phyloP scores from a whole-genome alignment of 2,888 invertebrate genomes.

The Ectemnius cavifrons region DNA sequence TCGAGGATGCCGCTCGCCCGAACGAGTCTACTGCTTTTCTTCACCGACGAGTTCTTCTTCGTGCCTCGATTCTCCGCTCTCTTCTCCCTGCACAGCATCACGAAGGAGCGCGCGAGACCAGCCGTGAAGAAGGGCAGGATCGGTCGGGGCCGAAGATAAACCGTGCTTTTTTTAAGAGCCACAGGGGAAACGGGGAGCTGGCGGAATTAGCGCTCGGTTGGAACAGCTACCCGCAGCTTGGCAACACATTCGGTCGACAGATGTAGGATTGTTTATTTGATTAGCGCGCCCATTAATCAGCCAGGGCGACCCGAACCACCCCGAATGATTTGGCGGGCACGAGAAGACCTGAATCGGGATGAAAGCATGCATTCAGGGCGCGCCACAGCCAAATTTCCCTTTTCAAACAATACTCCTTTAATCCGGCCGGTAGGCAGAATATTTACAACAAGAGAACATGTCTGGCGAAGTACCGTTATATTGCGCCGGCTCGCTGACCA shows the following conservation, averaged over 20 bases:
- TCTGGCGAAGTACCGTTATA: background rate
- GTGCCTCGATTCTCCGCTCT: conserved; percentile 21
- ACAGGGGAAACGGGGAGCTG: background rate
- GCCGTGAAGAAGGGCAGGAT: conserved; percentile 31
- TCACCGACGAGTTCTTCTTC: conserved; percentile 53
- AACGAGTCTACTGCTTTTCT: conserved; percentile 15
- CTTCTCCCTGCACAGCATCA: conserved; percentile 30
- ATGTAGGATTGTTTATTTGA: conserved; percentile 74
- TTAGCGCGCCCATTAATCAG: conserved; percentile 70
- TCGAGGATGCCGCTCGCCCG: too few relatives aligned
- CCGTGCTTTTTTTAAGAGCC: conserved; percentile 41
- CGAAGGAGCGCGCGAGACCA: conserved; percentile 22
- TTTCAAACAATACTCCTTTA: too few relatives aligned
- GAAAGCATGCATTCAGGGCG: too few relatives aligned
- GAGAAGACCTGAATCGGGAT: too few relatives aligned
- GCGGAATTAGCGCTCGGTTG: conserved; percentile 4
- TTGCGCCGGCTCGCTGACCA: background rate
- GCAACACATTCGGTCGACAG: conserved; percentile 71
- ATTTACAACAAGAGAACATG: background rate
- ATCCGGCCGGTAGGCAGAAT: too few relatives aligned
- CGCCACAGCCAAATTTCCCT: too few relatives aligned
- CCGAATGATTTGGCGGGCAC: conserved; percentile 14
- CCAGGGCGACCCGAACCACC: conserved; percentile 33
- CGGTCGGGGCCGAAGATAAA: conserved; percentile 38
- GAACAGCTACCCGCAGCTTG: conserved; percentile 46